Evolutionary conservation across 2,888 invertebrate species (phyloP).

Genomic region (Nematopogon swammerdamellus): DNA sequence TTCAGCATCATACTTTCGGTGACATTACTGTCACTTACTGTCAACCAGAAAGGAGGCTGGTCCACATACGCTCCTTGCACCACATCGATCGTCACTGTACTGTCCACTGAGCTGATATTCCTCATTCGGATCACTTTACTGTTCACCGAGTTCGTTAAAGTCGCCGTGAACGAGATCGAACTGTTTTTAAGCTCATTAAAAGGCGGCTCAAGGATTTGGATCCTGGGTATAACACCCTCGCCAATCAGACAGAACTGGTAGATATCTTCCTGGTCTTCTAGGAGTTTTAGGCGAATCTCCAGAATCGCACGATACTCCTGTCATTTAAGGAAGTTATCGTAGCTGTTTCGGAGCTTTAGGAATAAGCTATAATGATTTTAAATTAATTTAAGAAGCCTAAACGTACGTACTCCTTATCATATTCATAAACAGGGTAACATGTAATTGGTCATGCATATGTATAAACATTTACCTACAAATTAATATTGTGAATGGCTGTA

Average conservation of each 20-base stretch:
- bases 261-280: slow-evolving; percentile 33
- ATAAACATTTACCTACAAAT: no score
- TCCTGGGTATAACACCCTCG: slow-evolving; percentile 43
- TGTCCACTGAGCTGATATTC: slow-evolving; percentile 32
- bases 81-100: slow-evolving; percentile 23
- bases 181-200: slow-evolving; percentile 24
- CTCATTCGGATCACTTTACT: slow-evolving; percentile 28
- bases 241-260: slow-evolving; percentile 44
- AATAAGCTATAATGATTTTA: no score
- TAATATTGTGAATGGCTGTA: no score
- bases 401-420: no score
- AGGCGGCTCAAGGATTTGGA: slow-evolving; percentile 26
- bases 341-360: no score
- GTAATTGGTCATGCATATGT: no score
- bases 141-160: slow-evolving; percentile 37
- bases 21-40: slow-evolving; percentile 14
- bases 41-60: slow-evolving; percentile 34
- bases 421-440: no score
- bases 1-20: slow-evolving; percentile 19
- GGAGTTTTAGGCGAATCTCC: slow-evolving; percentile 36
- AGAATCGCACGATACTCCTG: slow-evolving; percentile 44
- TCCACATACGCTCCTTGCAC: slow-evolving; percentile 20
- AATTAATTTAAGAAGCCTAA: no score
- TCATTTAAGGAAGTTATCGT: no score
- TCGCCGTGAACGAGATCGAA: slow-evolving; percentile 31